Evolutionary conservation across 2,888 invertebrate genomes (phyloP), one percentile per base, ranked within the genome.

Genomic region (Pandemis corylana): DNA sequence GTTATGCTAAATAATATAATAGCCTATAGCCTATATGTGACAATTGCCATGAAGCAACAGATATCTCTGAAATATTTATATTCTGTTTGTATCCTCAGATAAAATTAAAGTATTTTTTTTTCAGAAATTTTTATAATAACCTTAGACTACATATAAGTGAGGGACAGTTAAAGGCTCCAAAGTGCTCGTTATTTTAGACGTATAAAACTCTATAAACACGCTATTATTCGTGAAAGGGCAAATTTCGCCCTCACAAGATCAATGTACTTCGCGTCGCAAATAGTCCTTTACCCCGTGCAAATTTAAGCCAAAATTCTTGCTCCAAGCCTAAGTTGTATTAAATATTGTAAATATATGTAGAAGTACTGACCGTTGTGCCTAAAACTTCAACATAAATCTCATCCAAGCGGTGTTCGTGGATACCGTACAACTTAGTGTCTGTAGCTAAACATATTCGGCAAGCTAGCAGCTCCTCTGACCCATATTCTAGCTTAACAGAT

Each of bases 401-500:
- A 15, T 68, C 76, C 7, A 78, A 62, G 0, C 71, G 69, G 15
- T 65, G 7, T 10, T 76, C 69, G 9, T 75, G 65, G 0, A 78
- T 61, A 10, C 70, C 72, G 15, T 66, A 78, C 15, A 78, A 41
- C 42, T 51, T 74, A 2, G 70, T 70, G 20, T 78, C 77, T 2
- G 76, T 76, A 6, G 75, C 72, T 10, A 77, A 67, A 46, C 78
- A 78, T 1, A 69, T 70, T 3, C 78, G 73, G 51, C 78, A 78
- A 9, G 76, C 78, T 5, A 51, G 44, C 12, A 77, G 64, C 5
- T 61, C 72, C 5, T 63, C 70, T 2, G 66, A 5, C 0, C 28
- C 70, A 15, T 63, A 10, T 15, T 74, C 74, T 12, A 74, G 41
- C 56, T 75, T 75, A 67, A 75, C 63, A 10, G 75, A 62, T n/a